A percentile compares a stretch with the other conserved stretches of the same genome.
Conservation (phyloP, 2,797 vertebrate genomes). For the Pipistrellus kuhlii region DNA sequence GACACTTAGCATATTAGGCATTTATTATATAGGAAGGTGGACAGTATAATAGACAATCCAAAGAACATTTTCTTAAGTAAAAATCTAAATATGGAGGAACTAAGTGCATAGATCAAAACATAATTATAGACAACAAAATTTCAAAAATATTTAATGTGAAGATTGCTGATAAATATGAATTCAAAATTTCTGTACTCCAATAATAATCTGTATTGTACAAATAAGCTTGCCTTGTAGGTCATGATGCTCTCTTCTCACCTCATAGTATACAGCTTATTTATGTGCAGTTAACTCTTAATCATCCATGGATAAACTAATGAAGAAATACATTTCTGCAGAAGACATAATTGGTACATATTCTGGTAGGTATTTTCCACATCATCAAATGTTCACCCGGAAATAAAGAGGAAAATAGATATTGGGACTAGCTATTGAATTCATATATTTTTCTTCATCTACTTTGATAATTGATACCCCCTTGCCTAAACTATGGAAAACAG, state of each 20-base stretch:
- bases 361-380: neutral
- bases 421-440: neutral
- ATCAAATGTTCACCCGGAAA: neutral
- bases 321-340: neutral
- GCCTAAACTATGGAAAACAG: conserved; percentile 2
- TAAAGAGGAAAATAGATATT: neutral
- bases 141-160: neutral
- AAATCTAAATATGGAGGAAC: neutral
- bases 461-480: conserved; percentile 30
- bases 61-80: neutral
- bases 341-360: neutral
- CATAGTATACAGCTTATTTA: neutral
- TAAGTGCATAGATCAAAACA: neutral
- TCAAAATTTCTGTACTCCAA: neutral
- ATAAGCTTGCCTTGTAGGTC: neutral
- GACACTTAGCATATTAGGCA: too few relatives aligned
- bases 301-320: neutral
- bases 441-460: neutral
- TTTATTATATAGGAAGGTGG: neutral
- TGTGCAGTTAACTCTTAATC: neutral
- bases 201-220: neutral
- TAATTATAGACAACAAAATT: neutral
- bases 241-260: neutral
- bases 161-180: neutral
- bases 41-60: neutral